A percentile compares a stretch with the other conserved stretches of the same genome.
Conservation (phyloP, 2,797 vertebrate genomes). For the Arnoldichthys spilopterus region DNA sequence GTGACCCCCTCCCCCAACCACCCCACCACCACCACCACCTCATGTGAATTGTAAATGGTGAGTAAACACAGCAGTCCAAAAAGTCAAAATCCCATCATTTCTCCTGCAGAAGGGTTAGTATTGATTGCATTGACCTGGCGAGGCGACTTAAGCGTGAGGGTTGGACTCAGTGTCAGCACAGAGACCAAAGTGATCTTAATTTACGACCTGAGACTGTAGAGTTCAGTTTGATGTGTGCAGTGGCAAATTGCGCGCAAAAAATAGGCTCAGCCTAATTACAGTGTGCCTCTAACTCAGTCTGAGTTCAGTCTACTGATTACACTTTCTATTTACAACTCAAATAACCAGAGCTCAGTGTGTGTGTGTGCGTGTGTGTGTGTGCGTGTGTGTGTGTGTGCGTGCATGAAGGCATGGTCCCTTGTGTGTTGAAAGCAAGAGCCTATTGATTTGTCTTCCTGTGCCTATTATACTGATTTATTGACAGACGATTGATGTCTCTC, state of each 20-base stretch:
- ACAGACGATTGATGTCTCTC: constrained; percentile 27
- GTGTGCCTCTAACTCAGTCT: not conserved
- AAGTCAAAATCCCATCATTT: constrained; percentile 7
- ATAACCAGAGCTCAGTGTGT: not conserved
- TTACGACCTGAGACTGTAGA: not conserved
- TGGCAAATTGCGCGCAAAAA: not conserved
- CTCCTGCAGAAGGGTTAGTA: not conserved
- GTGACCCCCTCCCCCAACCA: too few relatives aligned
- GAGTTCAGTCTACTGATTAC: not conserved
- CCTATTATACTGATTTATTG: constrained; percentile 28
- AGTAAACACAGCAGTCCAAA: not conserved
- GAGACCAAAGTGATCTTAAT: constrained; percentile 1
- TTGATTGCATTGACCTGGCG: constrained; percentile 39
- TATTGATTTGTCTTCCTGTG: constrained; percentile 36
- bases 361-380: constrained; percentile 11
- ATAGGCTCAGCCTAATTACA: not conserved
- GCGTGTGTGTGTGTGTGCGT: constrained; percentile 18
- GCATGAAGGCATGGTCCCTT: not conserved
- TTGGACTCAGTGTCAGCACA: not conserved
- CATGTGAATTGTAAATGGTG: not conserved
- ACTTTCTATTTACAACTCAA: not conserved
- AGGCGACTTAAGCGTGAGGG: constrained; percentile 21
- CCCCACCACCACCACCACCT: too few relatives aligned
- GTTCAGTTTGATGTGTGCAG: not conserved
- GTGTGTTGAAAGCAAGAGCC: not conserved